These are phyloP conservation scores for Trididemnum miniatum DNA, from an alignment of 23 tunicate species.

Conservation along the genomic window DNA sequence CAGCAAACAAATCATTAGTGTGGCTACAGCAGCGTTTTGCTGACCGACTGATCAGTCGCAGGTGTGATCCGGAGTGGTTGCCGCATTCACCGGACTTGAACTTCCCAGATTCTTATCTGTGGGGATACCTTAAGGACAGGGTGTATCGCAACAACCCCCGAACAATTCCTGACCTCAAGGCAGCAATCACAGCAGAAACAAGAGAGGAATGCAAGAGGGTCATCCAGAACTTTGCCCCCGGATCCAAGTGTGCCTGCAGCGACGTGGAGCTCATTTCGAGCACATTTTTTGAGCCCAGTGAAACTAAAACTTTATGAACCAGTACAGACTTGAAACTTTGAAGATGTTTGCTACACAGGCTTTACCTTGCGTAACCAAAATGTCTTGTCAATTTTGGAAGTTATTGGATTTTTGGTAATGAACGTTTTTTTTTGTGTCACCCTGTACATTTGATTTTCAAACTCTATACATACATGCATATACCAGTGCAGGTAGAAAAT, in stretches of 20 bases:
- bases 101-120: conserved; percentile 37
- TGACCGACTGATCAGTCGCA: conserved; percentile 53
- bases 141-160: conserved; percentile 44
- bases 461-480: too few relatives aligned
- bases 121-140: conserved; percentile 42
- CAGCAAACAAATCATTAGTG: conserved; percentile 26
- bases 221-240: conserved; percentile 43
- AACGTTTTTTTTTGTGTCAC: conserved; percentile 26
- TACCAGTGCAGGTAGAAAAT: too few relatives aligned
- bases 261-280: conserved; percentile 40
- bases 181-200: conserved; percentile 43
- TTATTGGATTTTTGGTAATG: conserved; percentile 38
- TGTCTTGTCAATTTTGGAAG: conserved; percentile 21
- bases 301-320: conserved; percentile 13
- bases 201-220: conserved; percentile 25
- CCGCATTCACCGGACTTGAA: conserved; percentile 51
- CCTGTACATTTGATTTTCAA: too few relatives aligned
- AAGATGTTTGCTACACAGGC: conserved; percentile 33
- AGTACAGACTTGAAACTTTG: conserved; percentile 42
- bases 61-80: conserved; percentile 44
- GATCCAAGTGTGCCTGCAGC: conserved; percentile 35
- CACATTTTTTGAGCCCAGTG: conserved; percentile 17
- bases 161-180: conserved; percentile 41
- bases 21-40: conserved; percentile 44
- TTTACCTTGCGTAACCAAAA: conserved; percentile 22